phyloP scores from a whole-genome alignment of 2,888 invertebrate species.

The Aelia acuminata region DNA sequence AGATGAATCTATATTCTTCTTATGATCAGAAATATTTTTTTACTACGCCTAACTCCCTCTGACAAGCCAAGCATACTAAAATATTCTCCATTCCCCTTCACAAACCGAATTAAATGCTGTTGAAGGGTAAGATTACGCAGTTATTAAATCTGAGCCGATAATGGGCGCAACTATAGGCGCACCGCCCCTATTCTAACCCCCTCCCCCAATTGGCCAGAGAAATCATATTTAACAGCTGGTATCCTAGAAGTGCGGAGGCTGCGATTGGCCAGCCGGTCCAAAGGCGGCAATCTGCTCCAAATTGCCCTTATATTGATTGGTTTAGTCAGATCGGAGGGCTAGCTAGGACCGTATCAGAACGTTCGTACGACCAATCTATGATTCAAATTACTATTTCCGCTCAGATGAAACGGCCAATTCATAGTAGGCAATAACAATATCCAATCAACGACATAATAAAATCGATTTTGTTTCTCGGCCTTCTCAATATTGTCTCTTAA shows the following conservation, averaged over 20 bases:
- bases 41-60: neutral
- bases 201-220: neutral
- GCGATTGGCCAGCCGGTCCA: neutral
- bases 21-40: neutral
- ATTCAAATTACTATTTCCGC: conserved; percentile 30
- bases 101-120: conserved; percentile 39
- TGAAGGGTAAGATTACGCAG: conserved; percentile 30
- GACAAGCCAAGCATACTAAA: neutral
- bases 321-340: neutral
- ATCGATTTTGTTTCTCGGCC: too few species aligned
- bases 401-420: neutral
- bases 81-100: neutral
- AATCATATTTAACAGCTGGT: conserved; percentile 48
- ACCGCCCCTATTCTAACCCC: neutral
- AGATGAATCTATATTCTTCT: neutral
- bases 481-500: too few species aligned
- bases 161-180: conserved; percentile 2
- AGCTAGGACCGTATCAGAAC: neutral
- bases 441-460: neutral
- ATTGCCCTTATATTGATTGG: conserved; percentile 32
- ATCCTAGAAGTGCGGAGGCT: neutral
- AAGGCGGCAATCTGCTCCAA: conserved; percentile 31
- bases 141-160: conserved; percentile 20
- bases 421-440: neutral
- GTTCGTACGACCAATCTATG: neutral